phyloP scores from a whole-genome alignment of 2,113 vertebrate species.

The Brachyhypopomus occidentalis region DNA sequence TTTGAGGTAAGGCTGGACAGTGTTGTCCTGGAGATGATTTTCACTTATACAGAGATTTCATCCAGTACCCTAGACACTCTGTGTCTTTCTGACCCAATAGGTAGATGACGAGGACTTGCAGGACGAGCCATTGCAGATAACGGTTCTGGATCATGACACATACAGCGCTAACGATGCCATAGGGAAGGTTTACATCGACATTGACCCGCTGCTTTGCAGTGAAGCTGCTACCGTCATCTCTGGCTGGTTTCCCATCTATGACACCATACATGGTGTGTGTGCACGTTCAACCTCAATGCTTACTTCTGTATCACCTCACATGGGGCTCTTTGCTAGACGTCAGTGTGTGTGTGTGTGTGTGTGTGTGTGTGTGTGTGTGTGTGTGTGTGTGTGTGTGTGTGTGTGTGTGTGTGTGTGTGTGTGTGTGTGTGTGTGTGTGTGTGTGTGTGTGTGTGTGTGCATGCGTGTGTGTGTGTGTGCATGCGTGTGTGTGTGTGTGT shows the following conservation, averaged over 20 bases:
- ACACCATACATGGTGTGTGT: slow-evolving; percentile 92
- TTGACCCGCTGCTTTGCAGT: slow-evolving; percentile 91
- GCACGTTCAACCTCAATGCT: too few relatives aligned
- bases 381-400: slow-evolving; percentile 23
- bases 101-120: slow-evolving; percentile 99
- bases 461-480: too few relatives aligned
- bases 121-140: slow-evolving; percentile 96
- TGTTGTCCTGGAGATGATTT: not conserved
- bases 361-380: slow-evolving; percentile 26
- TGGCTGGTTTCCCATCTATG: slow-evolving; percentile 99
- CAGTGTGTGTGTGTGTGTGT: slow-evolving; percentile 9
- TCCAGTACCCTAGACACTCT: not conserved
- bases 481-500: too few relatives aligned
- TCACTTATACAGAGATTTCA: not conserved
- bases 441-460: slow-evolving; percentile 36
- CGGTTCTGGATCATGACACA: slow-evolving; percentile 96
- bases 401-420: slow-evolving; percentile 27
- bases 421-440: slow-evolving; percentile 25
- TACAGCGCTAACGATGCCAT: slow-evolving; percentile 99
- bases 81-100: slow-evolving; percentile 63
- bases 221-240: slow-evolving; percentile 97
- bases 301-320: too few relatives aligned
- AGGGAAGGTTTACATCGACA: slow-evolving; percentile 98
- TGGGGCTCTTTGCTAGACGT: not conserved
- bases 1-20: slow-evolving; percentile 87